Evolutionary conservation across 2,888 invertebrate species (phyloP), one percentile per base, ranked within the genome.

Genomic region (Himalopsyche tibetana): DNA sequence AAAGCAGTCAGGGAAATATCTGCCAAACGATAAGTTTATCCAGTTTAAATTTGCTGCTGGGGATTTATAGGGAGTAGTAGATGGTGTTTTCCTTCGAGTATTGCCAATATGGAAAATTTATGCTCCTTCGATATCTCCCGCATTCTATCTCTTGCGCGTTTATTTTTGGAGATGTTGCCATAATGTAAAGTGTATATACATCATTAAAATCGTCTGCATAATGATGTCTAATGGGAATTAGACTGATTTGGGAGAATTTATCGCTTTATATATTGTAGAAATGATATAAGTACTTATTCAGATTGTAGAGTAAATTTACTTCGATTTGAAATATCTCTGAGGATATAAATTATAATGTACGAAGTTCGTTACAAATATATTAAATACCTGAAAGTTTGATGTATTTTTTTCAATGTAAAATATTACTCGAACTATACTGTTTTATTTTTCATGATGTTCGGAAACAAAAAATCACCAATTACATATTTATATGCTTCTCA

Each of bases 11-110:
- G 51, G 63, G 28, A 63, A 63, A 63, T 63, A 19, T 63, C 63
- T 28, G 63, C 63, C 63, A 63, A 63, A 63, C 63, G 63, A 63
- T 63, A 63, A 63, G 63, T 63, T 63, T 63, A 63, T 63, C 63
- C 63, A 63, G 63, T 63, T 63, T 63, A 19, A 63, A 63, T 63
- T 63, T 19, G 63, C 63, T 63, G 28, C 63, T 28, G 63, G 63
- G 63, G 63, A 63, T 63, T 63, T 63, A 63, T 19, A 63, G 63
- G 63, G 19, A 63, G 19, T 63, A 63, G 63, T 63, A 63, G 19
- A 63, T 19, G 63, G 63, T 63, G 63, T 63, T 19, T 63, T 63
- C 63, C 63, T 63, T 63, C 19, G 63, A 63, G 63, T 63, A 63
- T 63, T 63, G 63, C 63, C 63, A 63, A 63, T 63, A 63, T 63